Base-by-base conservation (phyloP, 1,140 invertebrate genomes). In the Eulimnadia texana region DNA sequence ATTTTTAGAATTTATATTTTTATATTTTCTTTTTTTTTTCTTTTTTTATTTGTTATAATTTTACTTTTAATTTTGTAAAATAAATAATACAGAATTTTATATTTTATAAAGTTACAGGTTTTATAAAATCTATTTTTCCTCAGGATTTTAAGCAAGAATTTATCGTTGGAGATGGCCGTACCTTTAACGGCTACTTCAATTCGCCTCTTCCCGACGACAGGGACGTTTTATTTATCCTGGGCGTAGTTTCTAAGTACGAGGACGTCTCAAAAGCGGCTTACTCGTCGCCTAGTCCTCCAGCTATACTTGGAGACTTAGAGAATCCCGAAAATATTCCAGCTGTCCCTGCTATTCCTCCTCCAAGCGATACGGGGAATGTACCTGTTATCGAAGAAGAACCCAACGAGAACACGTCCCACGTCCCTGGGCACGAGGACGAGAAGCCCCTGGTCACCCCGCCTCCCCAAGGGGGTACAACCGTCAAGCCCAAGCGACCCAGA, bases 101-200 rank as follows among this genome's bases (percentile, higher is more conserved):
- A n/a, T n/a, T n/a, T n/a, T n/a, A n/a, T n/a, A n/a, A n/a, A n/a
- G n/a, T 42, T 16, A 42, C 33, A 42, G 33, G 33, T 42, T n/a
- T n/a, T n/a, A n/a, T n/a, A n/a, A n/a, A n/a, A 9, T 42, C 33
- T 42, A 42, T 9, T 42, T 42, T 42, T 42, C 75, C 76, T 66
- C 68, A 80, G 64, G 76, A 69, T 72, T 71, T 81, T 76, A 75
- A 62, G 68, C 74, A 68, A 22, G 74, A 77, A 23, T 93, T 93
- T 75, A 75, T 79, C 3, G 80, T 94, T 51, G 90, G 90, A 13
- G 83, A 92, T 74, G 80, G 80, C 22, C 76, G 74, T 57, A 80
- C 74, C 3, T 88, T 90, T 69, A 84, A 85, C 63, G 80, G 80
- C 0, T 93, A 82, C 70, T 83, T 80, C 60, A 94, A 94, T 76